Conservation (phyloP, 2,797 vertebrate genomes). For the Eurystomus glaucurus region DNA sequence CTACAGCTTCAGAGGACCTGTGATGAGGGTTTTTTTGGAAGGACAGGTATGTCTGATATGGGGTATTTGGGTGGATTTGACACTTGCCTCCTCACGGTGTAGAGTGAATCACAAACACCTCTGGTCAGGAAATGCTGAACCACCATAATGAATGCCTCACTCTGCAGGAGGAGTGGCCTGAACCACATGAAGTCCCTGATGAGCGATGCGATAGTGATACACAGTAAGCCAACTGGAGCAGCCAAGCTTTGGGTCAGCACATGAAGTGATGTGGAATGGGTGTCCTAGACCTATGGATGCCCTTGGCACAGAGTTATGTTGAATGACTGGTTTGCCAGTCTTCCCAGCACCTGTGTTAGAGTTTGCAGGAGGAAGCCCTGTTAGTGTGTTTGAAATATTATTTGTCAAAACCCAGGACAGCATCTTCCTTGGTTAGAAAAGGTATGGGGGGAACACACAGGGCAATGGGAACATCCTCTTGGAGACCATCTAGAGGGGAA, state of each 20-base stretch:
- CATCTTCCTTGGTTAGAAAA: background rate
- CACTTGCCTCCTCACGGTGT: background rate
- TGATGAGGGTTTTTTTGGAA: background rate
- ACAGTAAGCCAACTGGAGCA: background rate
- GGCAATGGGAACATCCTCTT: background rate
- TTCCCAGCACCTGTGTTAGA: background rate
- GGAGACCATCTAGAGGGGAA: background rate
- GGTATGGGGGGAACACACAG: background rate
- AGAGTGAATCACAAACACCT: background rate
- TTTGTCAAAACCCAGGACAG: background rate
- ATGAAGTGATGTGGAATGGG: background rate
- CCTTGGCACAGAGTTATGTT: background rate
- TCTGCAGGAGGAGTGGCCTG: background rate
- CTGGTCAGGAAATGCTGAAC: background rate
- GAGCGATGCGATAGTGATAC: accelerated
- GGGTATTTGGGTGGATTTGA: background rate
- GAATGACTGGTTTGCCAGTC: background rate
- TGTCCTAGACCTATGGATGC: background rate
- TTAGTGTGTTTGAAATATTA: background rate
- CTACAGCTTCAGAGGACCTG: background rate
- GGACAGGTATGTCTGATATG: background rate
- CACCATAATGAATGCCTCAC: background rate
- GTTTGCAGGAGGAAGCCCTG: background rate
- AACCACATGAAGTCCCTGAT: background rate
- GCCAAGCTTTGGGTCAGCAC: background rate